Evolutionary conservation across 2,888 invertebrate species (phyloP).

Genomic region (Opisthograptis luteolata): DNA sequence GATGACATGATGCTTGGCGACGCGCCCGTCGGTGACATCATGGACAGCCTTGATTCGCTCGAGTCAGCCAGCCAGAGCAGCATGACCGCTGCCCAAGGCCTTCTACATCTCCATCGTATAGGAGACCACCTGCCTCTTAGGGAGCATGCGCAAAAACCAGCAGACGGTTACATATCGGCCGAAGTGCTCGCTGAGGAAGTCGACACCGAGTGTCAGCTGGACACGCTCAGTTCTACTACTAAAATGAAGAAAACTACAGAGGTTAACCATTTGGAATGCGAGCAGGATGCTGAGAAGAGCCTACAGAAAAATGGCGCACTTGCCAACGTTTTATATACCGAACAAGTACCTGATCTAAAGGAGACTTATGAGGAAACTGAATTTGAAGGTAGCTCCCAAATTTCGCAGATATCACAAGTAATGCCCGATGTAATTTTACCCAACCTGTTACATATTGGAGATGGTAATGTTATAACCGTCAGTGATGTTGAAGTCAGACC

Average conservation of each 20-base stretch:
- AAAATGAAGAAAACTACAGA: slow-evolving; percentile 37
- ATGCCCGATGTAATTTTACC: slow-evolving; percentile 53
- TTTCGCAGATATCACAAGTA: slow-evolving; percentile 51
- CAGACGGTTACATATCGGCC: slow-evolving; percentile 70
- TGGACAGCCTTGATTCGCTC: slow-evolving; percentile 86
- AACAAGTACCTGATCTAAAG: slow-evolving; percentile 65
- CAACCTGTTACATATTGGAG: slow-evolving; percentile 32
- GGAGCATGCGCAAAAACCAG: slow-evolving; percentile 31
- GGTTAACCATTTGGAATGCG: slow-evolving; percentile 60
- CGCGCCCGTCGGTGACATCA: slow-evolving; percentile 84
- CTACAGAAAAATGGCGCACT: slow-evolving; percentile 54
- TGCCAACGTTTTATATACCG: slow-evolving; percentile 57
- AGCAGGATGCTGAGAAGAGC: slow-evolving; percentile 60
- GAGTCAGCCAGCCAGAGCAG: slow-evolving; percentile 75
- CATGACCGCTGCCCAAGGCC: slow-evolving; percentile 73
- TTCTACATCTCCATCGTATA: slow-evolving; percentile 71
- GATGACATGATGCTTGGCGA: slow-evolving; percentile 74
- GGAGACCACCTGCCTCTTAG: slow-evolving; percentile 55
- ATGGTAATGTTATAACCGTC: background rate
- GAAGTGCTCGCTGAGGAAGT: slow-evolving; percentile 57
- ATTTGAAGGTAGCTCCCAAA: slow-evolving; percentile 46
- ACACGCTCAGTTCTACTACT: slow-evolving; percentile 37
- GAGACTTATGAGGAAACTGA: slow-evolving; percentile 53
- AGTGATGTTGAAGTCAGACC: slow-evolving; percentile 34
- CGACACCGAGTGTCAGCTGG: slow-evolving; percentile 55